Evolutionary conservation across 2,888 invertebrate genomes (phyloP).

Genomic region (Cryptophagus acutangulus): DNA sequence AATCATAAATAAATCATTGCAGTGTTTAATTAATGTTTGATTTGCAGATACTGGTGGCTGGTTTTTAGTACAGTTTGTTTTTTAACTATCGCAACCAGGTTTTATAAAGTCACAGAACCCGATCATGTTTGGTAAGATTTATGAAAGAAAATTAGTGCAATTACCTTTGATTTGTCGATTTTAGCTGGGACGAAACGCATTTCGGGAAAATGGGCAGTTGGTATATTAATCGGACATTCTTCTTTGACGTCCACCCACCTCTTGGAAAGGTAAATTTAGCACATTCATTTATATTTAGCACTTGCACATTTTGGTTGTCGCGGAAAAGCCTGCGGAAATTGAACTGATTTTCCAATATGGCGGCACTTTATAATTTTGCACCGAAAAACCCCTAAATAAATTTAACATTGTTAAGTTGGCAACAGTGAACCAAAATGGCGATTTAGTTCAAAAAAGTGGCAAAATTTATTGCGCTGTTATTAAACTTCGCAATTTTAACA

Average conservation of each 20-base stretch:
- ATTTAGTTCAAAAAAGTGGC: no score
- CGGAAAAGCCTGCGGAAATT: no score
- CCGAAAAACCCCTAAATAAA: no score
- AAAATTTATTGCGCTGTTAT: constrained; percentile 8
- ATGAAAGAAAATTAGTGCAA: background rate
- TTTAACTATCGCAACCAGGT: constrained; percentile 70
- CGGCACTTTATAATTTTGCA: no score
- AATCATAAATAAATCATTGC: no score
- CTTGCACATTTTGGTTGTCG: no score
- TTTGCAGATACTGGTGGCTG: constrained; percentile 58
- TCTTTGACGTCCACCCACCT: constrained; percentile 98
- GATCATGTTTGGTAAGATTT: constrained; percentile 86
- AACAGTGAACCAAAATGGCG: no score
- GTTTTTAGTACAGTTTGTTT: constrained; percentile 60
- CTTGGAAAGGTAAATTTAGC: constrained; percentile 73
- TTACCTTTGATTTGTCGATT: constrained; percentile 19
- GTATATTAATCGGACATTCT: constrained; percentile 96
- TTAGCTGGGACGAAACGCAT: constrained; percentile 96
- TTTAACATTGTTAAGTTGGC: no score
- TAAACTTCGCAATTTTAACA: constrained; percentile 12
- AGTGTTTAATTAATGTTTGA: no score
- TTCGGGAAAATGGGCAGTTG: constrained; percentile 99
- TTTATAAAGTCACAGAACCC: constrained; percentile 85
- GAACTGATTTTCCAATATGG: no score
- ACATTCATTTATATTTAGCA: constrained; percentile 25